phyloP scores from a whole-genome alignment of 2,113 vertebrate genomes.

The Menidia beryllina region DNA sequence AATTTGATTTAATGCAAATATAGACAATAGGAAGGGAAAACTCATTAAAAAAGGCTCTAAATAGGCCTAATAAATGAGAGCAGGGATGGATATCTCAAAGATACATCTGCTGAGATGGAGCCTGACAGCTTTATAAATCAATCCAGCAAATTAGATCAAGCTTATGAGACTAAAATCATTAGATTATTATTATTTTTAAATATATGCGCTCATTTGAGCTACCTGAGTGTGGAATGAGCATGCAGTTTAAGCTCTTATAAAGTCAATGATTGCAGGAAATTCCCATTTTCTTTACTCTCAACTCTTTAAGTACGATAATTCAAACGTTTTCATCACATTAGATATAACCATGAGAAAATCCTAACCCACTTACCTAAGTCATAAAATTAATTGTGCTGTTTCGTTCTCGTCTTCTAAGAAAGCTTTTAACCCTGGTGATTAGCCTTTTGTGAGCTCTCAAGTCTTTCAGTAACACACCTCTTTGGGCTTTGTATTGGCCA shows the following conservation, averaged over 20 bases:
- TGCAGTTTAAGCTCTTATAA: slow-evolving; percentile 1
- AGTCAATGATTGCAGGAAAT: not conserved
- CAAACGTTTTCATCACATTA: not conserved
- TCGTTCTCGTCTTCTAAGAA: slow-evolving; percentile 38
- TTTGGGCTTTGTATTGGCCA: slow-evolving; percentile 61
- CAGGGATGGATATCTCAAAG: slow-evolving; percentile 32
- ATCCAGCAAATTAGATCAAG: slow-evolving; percentile 49
- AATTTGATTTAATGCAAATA: slow-evolving; percentile 67
- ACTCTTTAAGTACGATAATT: slow-evolving; percentile 3
- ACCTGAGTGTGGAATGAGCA: not conserved
- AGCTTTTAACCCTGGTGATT: slow-evolving; percentile 71
- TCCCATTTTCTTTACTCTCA: slow-evolving; percentile 9
- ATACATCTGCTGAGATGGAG: slow-evolving; percentile 23
- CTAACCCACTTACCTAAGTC: slow-evolving; percentile 36
- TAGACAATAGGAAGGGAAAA: slow-evolving; percentile 62
- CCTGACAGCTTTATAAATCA: slow-evolving; percentile 56
- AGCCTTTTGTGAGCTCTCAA: slow-evolving; percentile 56
- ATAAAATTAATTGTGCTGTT: slow-evolving; percentile 46
- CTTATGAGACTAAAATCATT: slow-evolving; percentile 30
- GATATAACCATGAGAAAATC: slow-evolving; percentile 36
- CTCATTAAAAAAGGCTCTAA: slow-evolving; percentile 57
- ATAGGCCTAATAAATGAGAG: slow-evolving; percentile 54
- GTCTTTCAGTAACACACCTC: slow-evolving; percentile 63
- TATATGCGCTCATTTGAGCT: slow-evolving; percentile 20
- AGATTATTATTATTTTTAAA: slow-evolving; percentile 26